Conservation (phyloP, 2,113 vertebrate genomes). For the Peucedramus taeniatus region DNA sequence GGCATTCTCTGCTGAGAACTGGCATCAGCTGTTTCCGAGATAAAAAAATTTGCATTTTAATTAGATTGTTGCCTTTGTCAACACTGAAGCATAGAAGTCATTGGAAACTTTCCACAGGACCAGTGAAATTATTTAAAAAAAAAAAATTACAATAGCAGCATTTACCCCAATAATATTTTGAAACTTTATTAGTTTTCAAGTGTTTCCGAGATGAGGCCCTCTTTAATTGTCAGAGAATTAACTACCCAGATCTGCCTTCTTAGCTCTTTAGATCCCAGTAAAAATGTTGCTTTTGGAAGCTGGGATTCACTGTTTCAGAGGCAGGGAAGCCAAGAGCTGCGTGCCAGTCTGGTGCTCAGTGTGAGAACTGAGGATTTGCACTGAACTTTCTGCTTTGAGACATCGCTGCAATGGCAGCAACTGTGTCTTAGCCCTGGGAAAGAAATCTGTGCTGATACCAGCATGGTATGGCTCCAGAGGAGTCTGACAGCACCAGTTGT, state of each 20-base stretch:
- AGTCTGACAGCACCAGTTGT: not conserved
- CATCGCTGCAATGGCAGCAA: not conserved
- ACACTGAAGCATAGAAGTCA: not conserved
- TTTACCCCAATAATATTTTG: not conserved
- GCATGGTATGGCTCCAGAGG: not conserved
- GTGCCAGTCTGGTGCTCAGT: not conserved
- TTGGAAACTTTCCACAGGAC: not conserved
- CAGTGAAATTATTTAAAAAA: not conserved
- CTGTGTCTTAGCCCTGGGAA: not conserved
- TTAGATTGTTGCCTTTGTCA: constrained; percentile 4
- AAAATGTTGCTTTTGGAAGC: not conserved
- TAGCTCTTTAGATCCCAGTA: not conserved
- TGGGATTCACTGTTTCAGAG: not conserved
- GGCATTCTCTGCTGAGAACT: not conserved
- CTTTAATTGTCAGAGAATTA: not conserved
- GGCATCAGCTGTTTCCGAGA: not conserved
- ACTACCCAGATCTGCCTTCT: not conserved
- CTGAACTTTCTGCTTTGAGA: not conserved
- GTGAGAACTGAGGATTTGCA: not conserved
- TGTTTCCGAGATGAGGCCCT: not conserved
- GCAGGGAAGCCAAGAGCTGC: not conserved
- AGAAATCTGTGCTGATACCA: not conserved
- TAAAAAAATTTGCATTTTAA: constrained; percentile 29
- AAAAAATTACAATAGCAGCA: not conserved
- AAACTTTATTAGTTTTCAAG: not conserved